A percentile compares a stretch with the other conserved stretches of the same genome.
Conservation (phyloP, 2,113 vertebrate genomes). For the Sisor rabdophorus region DNA sequence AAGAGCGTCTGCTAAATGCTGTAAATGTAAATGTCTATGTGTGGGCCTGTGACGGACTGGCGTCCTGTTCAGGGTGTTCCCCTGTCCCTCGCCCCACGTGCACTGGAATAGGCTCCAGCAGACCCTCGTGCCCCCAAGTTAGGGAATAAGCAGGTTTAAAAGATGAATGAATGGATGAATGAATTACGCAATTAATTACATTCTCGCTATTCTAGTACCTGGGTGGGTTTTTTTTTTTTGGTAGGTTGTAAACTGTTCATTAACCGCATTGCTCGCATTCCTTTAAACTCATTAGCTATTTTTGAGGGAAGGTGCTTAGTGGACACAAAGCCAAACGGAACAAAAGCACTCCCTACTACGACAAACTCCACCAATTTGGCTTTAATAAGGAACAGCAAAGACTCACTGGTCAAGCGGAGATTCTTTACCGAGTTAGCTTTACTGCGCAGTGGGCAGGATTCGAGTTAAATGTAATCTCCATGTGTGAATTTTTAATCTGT, state of each 20-base stretch:
- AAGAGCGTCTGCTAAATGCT: too few species aligned
- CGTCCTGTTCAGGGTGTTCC: too few species aligned
- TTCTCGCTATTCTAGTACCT: conserved; percentile 28
- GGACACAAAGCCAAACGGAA: conserved; percentile 33
- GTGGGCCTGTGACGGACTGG: too few species aligned
- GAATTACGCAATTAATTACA: conserved; percentile 47
- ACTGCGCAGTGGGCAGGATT: neutral
- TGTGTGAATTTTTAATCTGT: conserved; percentile 5
- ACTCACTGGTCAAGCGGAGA: neutral
- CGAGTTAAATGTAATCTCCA: conserved; percentile 15
- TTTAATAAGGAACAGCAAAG: neutral
- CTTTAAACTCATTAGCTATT: conserved; percentile 48
- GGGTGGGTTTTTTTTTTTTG: conserved; percentile 3
- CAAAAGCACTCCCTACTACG: conserved; percentile 2
- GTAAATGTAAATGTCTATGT: too few species aligned
- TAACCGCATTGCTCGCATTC: conserved; percentile 44
- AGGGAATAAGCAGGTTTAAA: too few species aligned
- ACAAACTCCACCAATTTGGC: conserved; percentile 9
- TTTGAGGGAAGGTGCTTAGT: conserved; percentile 25
- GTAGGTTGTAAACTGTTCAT: conserved; percentile 34
- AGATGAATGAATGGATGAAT: too few species aligned
- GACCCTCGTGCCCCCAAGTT: too few species aligned
- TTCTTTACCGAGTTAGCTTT: too few species aligned
- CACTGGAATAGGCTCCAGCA: too few species aligned
- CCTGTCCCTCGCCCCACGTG: too few species aligned